A percentile compares a stretch with the other conserved stretches of the same genome.
Conservation (phyloP, 2,888 invertebrate genomes). For the Campopleginae sp. region DNA sequence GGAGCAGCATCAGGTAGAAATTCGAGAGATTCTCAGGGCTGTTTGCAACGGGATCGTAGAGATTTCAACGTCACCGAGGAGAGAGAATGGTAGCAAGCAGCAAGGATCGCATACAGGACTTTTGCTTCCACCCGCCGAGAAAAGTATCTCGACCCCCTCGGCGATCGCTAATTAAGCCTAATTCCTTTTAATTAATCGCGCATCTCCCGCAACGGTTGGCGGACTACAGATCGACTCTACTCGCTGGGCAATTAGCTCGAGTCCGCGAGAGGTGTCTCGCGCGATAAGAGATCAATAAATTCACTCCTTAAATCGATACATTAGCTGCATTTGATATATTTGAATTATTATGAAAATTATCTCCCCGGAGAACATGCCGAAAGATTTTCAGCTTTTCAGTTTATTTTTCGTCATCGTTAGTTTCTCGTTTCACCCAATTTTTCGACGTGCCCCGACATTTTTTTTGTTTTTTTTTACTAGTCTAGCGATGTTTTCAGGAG, state of each 20-base stretch:
- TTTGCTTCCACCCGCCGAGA: conserved; percentile 52
- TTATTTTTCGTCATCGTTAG: background rate
- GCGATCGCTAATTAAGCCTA: conserved; percentile 78
- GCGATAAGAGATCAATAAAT: conserved; percentile 27
- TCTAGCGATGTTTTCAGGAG: background rate
- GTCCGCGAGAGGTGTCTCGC: conserved; percentile 34
- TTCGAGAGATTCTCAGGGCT: conserved; percentile 31
- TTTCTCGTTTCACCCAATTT: background rate
- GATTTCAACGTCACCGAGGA: conserved; percentile 36
- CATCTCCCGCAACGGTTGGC: conserved; percentile 40
- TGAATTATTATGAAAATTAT: background rate
- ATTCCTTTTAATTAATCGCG: conserved; percentile 79
- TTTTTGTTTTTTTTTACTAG: background rate
- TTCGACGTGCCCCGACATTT: background rate
- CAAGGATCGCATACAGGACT: conserved; percentile 26
- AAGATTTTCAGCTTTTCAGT: background rate
- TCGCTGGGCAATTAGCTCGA: conserved; percentile 70
- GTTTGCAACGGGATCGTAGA: conserved; percentile 46
- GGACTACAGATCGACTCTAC: conserved; percentile 58
- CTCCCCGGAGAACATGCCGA: background rate
- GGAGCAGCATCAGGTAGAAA: background rate
- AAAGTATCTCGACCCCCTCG: conserved; percentile 53
- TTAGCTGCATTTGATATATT: background rate
- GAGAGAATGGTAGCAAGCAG: conserved; percentile 51
- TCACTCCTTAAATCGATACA: conserved; percentile 27